phyloP scores from a whole-genome alignment of 2,113 vertebrate genomes.

The Bufo bufo region DNA sequence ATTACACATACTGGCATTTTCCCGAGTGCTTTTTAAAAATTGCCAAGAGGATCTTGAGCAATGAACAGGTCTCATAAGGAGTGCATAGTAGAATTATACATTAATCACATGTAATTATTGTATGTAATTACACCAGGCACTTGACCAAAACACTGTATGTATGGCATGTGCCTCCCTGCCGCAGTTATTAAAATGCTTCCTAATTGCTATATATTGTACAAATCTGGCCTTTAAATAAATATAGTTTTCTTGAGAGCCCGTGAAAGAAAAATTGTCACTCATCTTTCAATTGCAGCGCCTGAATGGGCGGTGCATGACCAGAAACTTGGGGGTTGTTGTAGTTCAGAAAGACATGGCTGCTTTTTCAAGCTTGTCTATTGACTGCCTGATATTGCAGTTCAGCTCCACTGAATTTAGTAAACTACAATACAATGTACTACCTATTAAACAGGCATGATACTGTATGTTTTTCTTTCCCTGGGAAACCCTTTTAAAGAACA shows the following conservation, averaged over 20 bases:
- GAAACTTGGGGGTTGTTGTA: too few relatives aligned
- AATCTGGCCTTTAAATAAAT: not conserved
- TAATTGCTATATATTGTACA: not conserved
- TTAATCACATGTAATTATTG: slow-evolving; percentile 40
- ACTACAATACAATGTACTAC: too few relatives aligned
- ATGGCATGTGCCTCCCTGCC: not conserved
- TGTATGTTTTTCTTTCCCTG: too few relatives aligned
- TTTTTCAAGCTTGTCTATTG: too few relatives aligned
- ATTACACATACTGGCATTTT: slow-evolving; percentile 58
- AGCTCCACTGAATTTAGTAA: too few relatives aligned
- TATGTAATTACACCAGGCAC: slow-evolving; percentile 32
- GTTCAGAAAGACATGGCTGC: too few relatives aligned
- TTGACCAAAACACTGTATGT: not conserved
- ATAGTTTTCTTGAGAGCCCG: not conserved
- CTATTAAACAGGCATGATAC: too few relatives aligned
- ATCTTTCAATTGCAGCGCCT: too few relatives aligned
- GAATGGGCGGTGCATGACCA: too few relatives aligned
- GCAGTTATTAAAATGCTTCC: not conserved
- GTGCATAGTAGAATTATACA: not conserved
- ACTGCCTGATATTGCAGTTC: too few relatives aligned
- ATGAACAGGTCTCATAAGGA: slow-evolving; percentile 23
- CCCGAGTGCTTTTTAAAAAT: slow-evolving; percentile 50
- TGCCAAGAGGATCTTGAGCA: slow-evolving; percentile 40
- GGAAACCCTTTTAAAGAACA: too few relatives aligned
- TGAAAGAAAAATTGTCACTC: not conserved